Evolutionary conservation across 2,113 vertebrate genomes (phyloP).

Genomic region (Haplochromis vanheusdeni): DNA sequence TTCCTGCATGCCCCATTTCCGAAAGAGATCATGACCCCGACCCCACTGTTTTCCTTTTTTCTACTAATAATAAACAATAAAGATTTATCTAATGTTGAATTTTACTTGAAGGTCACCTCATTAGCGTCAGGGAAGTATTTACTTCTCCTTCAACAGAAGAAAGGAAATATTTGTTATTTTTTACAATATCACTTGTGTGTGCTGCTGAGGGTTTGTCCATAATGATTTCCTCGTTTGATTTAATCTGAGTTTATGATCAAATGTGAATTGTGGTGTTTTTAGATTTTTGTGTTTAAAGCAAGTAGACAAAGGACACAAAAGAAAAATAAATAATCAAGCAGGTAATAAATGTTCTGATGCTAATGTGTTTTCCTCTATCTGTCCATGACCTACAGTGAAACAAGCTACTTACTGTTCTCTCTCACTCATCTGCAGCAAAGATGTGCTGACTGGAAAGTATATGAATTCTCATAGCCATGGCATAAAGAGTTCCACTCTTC

Average conservation of each 20-base stretch:
- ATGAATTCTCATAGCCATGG: neutral
- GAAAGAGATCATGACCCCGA: neutral
- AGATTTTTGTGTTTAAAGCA: neutral
- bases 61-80: neutral
- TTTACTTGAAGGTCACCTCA: neutral
- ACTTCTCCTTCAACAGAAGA: neutral
- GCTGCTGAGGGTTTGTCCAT: neutral
- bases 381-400: neutral
- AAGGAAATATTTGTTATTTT: neutral
- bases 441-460: neutral
- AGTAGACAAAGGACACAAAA: neutral
- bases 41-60: accelerated
- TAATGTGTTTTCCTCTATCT: neutral
- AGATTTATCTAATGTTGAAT: neutral
- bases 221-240: neutral
- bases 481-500: neutral
- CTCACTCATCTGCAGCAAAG: neutral
- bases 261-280: neutral
- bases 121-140: neutral
- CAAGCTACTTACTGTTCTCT: neutral
- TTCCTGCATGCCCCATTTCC: neutral
- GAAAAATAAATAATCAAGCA: neutral
- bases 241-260: neutral
- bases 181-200: neutral
- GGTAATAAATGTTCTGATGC: neutral